Evolutionary conservation across 2,888 invertebrate genomes (phyloP), one percentile per base, ranked within the genome.

Genomic region (Drepana falcataria): DNA sequence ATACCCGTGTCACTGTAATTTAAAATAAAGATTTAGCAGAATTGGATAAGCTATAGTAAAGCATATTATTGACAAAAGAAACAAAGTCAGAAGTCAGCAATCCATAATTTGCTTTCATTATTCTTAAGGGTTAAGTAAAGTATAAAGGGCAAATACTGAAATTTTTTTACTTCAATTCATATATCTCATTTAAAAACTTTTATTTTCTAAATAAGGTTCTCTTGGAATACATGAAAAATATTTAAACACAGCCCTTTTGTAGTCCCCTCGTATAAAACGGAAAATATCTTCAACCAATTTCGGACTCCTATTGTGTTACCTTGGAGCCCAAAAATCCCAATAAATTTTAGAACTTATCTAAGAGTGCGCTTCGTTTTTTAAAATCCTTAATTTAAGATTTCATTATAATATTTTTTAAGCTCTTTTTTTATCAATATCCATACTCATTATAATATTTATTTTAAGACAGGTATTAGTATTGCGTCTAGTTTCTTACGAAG

Each of bases 141-240:
- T 4, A 37, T 37, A 37, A 40, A 40, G 21, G 21, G 37, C 7
- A 33, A 40, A 51, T 51, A 40, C 40, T 40, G 33, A 33, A 34
- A 2, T 51, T 40, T 51, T 4, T 35, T n/a, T n/a, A 7, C 7
- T 41, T 40, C n/a, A 51, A 71, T 68, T 66, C 69, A 70, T 73
- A 76, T 75, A 75, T 73, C 70, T 68, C 75, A 71, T 77, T 75
- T 78, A 73, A n/a, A n/a, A n/a, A n/a, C n/a, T n/a, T n/a, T n/a
- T 83, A 77, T 81, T 87, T 86, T 86, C 85, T 83, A 85, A 75
- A 77, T 77, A 82, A 82, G 83, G 82, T 81, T 82, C 75, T 67
- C 72, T 77, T 78, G 83, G 84, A 86, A 85, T 79, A 81, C 75
- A 73, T 68, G 64, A 79, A 87, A 87, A 86, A 83, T 84, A 87